phyloP scores from a whole-genome alignment of 2,888 invertebrate species.

The Tenthredo notha region DNA sequence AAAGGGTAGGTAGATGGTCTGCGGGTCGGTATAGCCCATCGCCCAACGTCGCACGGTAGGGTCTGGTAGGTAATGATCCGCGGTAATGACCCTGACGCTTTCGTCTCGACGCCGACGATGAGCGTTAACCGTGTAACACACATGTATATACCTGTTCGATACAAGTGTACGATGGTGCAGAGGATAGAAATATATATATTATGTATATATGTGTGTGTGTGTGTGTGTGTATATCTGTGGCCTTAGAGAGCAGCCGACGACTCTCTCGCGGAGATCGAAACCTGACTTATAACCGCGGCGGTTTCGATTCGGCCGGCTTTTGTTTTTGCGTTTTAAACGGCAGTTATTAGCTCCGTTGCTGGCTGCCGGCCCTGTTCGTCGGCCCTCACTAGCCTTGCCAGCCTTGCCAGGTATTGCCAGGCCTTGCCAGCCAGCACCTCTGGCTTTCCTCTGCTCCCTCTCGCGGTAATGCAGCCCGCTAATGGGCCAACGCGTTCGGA shows the following conservation, averaged over 20 bases:
- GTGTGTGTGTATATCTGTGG: neutral
- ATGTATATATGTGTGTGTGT: neutral
- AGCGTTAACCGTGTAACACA: slow-evolving; percentile 41
- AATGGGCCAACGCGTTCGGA: slow-evolving; percentile 67
- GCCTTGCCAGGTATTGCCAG: slow-evolving; percentile 43
- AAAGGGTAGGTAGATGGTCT: slow-evolving; percentile 44
- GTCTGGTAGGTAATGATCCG: slow-evolving; percentile 77
- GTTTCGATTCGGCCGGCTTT: slow-evolving; percentile 61
- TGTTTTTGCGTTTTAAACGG: slow-evolving; percentile 76
- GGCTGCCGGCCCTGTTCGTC: slow-evolving; percentile 54
- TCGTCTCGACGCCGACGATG: slow-evolving; percentile 63
- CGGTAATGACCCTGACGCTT: slow-evolving; percentile 77
- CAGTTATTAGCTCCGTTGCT: slow-evolving; percentile 72
- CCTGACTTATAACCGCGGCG: slow-evolving; percentile 55
- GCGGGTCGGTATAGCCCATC: slow-evolving; percentile 57
- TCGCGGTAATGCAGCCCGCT: slow-evolving; percentile 67
- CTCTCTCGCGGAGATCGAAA: slow-evolving; percentile 48
- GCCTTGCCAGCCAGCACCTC: slow-evolving; percentile 54
- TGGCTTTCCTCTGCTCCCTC: slow-evolving; percentile 52
- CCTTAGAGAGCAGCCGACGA: slow-evolving; percentile 17
- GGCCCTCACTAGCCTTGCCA: neutral
- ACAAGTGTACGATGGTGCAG: neutral
- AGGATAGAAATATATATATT: neutral
- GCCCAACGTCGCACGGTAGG: slow-evolving; percentile 74
- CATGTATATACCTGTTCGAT: neutral